phyloP scores from a whole-genome alignment of 2,888 invertebrate genomes.

The Dicyrtomina minuta region DNA sequence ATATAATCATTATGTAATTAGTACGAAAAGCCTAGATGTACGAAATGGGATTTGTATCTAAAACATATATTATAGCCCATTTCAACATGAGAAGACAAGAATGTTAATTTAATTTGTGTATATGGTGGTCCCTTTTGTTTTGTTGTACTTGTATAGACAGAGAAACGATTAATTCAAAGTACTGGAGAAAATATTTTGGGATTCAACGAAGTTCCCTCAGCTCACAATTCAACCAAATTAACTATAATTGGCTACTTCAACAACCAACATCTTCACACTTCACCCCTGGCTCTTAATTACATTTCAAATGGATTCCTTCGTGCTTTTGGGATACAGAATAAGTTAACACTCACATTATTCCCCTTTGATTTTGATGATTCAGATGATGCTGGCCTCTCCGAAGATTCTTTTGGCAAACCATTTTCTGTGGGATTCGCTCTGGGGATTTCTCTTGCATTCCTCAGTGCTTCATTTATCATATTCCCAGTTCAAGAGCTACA shows the following conservation, averaged over 20 bases:
- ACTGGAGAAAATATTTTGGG: neutral
- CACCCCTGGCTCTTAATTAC: constrained; percentile 67
- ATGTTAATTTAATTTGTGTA: no score
- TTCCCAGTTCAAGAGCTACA: constrained; percentile 67
- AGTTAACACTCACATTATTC: constrained; percentile 63
- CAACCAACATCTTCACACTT: constrained; percentile 74
- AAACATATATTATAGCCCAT: no score
- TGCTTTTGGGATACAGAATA: constrained; percentile 54
- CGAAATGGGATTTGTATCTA: no score
- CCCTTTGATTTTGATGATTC: constrained; percentile 68
- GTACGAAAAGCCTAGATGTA: no score
- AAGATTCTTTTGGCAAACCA: constrained; percentile 29
- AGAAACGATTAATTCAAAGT: neutral
- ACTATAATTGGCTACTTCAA: constrained; percentile 61
- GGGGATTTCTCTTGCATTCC: constrained; percentile 65
- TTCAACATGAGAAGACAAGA: no score
- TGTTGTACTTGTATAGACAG: neutral
- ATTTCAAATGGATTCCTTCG: constrained; percentile 66
- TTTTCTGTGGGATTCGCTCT: constrained; percentile 60
- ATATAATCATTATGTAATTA: no score
- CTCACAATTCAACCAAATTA: neutral
- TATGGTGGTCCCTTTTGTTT: no score
- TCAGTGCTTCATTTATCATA: constrained; percentile 59
- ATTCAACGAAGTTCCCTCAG: neutral
- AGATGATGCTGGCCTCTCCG: constrained; percentile 58